Evolutionary conservation across 2,888 invertebrate genomes (phyloP), one percentile per base, ranked within the genome.

Genomic region (Hirtodrosophila trivittata): DNA sequence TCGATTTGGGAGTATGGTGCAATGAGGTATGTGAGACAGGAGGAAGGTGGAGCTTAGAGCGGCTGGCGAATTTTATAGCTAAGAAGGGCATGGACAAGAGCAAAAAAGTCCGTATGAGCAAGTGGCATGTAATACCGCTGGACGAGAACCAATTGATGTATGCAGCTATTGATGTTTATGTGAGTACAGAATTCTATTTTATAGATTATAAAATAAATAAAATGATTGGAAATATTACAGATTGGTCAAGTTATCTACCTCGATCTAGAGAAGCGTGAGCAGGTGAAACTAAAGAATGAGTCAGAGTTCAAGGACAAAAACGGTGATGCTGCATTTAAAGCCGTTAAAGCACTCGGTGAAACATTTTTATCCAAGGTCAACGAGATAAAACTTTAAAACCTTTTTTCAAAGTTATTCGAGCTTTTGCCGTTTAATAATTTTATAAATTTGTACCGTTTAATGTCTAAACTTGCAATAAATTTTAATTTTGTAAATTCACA

Each of bases 101-200:
- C 77, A 91, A 92, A 47, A 89, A 91, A 62, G 92, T 94, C 2
- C 91, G 94, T 55, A 92, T 90, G 88, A 93, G 93, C 76, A 92
- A 92, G 75, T 94, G 94, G 94, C 91, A 93, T 78, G 87, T 92
- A 12, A 89, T 92, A 39, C 93, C 93, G 6, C 89, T 94, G 41
- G 91, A 89, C 58, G 81, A 91, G 60, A 90, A 90, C 14, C 94
- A 94, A 84, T 89, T 92, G 80, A 86, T 88, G 60, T 94, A 94
- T 88, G 94, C 94, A 18, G 93, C 94, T 5, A 93, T 93, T 39
- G 94, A 94, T 90, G 93, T 94, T 74, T 94, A 93, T 89, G 94
- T 94, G 89, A 91, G 92, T 89, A 32, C 7, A 3, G 16, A 43
- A 39, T 25, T 10, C 16, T 12, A 3, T 0, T 3, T 1, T n/a